These are phyloP conservation scores for Hetaerina americana DNA, from an alignment of 1,140 invertebrate species.

Conservation along the genomic window DNA sequence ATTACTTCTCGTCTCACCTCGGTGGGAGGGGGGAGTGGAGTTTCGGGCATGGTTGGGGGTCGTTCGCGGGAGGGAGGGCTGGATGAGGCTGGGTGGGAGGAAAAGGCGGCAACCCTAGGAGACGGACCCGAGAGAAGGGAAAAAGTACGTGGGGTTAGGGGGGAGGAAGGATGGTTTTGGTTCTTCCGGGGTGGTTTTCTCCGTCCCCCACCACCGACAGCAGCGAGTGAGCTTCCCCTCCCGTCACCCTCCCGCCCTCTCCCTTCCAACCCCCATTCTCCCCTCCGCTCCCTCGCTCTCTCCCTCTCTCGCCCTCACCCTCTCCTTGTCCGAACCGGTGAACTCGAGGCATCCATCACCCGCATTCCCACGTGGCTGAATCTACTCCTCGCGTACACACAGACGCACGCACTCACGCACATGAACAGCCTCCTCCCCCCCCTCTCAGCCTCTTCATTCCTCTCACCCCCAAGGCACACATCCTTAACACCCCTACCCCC, in stretches of 20 bases:
- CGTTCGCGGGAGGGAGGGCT: too few species aligned
- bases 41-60: too few species aligned
- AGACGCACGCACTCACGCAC: background rate
- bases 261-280: background rate
- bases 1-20: too few species aligned
- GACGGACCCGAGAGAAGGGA: too few species aligned
- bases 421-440: background rate
- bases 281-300: background rate
- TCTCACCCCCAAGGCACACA: background rate
- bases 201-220: too few species aligned
- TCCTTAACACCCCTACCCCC: background rate
- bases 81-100: too few species aligned
- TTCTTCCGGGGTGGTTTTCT: too few species aligned
- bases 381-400: background rate
- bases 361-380: background rate
- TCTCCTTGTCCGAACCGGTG: background rate
- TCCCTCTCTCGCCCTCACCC: background rate
- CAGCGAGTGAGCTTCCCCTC: too few species aligned
- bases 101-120: too few species aligned
- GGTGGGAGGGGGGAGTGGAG: too few species aligned
- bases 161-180: too few species aligned
- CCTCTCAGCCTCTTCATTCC: background rate
- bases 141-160: too few species aligned
- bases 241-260: background rate
- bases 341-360: background rate